Percentiles rank a stretch among this genome's conserved stretches.
These are phyloP conservation scores for Hyposmocoma kahamanoa DNA, from an alignment of 1,140 invertebrate genomes.

Conservation along the genomic window DNA sequence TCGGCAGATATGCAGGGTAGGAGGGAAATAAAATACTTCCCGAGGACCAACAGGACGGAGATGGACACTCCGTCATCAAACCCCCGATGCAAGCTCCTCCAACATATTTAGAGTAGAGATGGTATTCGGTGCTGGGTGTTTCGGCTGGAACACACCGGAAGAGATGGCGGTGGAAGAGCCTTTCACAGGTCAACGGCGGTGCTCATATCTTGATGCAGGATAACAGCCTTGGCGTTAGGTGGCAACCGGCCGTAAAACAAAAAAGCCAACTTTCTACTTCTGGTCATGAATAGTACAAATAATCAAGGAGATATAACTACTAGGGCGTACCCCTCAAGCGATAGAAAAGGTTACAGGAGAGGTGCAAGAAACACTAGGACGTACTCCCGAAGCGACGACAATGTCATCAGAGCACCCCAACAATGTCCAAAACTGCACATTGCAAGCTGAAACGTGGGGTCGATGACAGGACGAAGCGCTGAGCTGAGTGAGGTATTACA, in stretches of 20 bases:
- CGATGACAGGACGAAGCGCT: not conserved
- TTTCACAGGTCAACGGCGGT: constrained; percentile 14
- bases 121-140: not conserved
- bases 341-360: not conserved
- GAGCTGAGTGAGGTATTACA: not conserved
- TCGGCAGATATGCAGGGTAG: constrained; percentile 6
- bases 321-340: constrained; percentile 1
- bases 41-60: constrained; percentile 9
- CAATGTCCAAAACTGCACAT: not conserved
- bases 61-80: constrained; percentile 12
- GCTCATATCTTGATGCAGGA: too few relatives aligned
- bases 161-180: constrained; percentile 15
- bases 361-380: not conserved
- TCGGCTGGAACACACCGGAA: constrained; percentile 6
- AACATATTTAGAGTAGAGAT: constrained; percentile 9
- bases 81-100: constrained; percentile 9
- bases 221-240: not conserved
- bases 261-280: not conserved
- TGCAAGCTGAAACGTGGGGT: not conserved
- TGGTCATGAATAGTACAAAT: not conserved
- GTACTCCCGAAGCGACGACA: not conserved
- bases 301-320: not conserved
- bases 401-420: not conserved
- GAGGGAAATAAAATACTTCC: constrained; percentile 9
- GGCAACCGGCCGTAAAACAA: not conserved